Evolutionary conservation across 2,888 invertebrate species (phyloP).

Genomic region (Gastracanthus pulcherrimus): DNA sequence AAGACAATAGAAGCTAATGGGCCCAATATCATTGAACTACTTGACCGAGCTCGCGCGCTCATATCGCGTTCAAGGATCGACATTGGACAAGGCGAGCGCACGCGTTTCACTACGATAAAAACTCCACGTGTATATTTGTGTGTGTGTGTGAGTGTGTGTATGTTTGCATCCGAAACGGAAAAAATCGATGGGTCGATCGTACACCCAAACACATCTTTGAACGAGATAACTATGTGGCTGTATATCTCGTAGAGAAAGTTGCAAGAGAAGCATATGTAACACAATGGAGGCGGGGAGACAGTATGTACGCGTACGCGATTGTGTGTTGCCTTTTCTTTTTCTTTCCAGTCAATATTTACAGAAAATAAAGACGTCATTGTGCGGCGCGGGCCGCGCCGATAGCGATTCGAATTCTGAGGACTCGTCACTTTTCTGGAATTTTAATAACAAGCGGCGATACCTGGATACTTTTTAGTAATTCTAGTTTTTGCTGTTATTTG

Average conservation of each 20-base stretch:
- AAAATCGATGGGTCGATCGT: not conserved
- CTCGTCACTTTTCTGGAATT: conserved; percentile 22
- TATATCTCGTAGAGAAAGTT: not conserved
- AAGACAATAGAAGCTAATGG: conserved; percentile 32
- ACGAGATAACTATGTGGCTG: not conserved
- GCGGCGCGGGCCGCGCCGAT: not conserved
- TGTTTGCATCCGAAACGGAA: not conserved
- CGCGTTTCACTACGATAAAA: not conserved
- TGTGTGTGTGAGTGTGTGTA: not conserved
- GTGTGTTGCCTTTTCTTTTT: not conserved
- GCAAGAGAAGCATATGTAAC: not conserved
- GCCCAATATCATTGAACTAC: conserved; percentile 45
- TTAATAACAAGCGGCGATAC: too few relatives aligned
- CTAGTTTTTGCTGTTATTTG: too few relatives aligned
- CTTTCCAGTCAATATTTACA: conserved; percentile 17
- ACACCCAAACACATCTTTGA: not conserved
- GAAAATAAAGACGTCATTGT: conserved; percentile 2
- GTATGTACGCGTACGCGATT: not conserved
- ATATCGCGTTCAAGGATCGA: conserved; percentile 53
- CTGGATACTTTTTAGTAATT: too few relatives aligned
- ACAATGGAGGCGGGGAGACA: not conserved
- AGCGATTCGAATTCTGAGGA: not conserved
- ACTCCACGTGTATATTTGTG: too few relatives aligned
- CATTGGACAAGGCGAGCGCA: conserved; percentile 12
- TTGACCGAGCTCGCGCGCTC: too few relatives aligned